phyloP scores from a whole-genome alignment of 2,888 invertebrate genomes.

The Mamestra brassicae region DNA sequence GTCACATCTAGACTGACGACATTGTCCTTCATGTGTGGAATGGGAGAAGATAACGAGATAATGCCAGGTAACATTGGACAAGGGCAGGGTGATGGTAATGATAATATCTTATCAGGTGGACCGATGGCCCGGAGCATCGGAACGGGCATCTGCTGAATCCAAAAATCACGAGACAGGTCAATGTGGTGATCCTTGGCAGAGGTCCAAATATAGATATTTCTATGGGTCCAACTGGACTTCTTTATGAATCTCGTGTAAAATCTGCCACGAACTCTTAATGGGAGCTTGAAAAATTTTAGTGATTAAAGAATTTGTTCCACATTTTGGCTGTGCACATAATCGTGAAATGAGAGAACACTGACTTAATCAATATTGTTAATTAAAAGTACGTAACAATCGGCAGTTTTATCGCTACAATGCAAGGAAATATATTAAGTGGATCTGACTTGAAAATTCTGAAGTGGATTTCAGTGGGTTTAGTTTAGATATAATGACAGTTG shows the following conservation, averaged over 20 bases:
- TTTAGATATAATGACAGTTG: background rate
- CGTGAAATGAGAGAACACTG: background rate
- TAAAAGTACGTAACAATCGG: conserved; percentile 23
- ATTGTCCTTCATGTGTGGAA: too few species aligned
- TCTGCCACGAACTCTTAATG: background rate
- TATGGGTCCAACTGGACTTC: too few species aligned
- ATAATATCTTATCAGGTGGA: background rate
- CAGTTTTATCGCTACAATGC: conserved; percentile 30
- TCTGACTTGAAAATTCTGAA: conserved; percentile 3
- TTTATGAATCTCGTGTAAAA: background rate
- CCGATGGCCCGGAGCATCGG: too few species aligned
- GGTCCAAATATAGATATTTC: too few species aligned
- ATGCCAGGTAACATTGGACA: too few species aligned
- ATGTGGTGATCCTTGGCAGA: background rate
- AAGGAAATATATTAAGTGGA: conserved; percentile 15
- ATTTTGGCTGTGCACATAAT: background rate
- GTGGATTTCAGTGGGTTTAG: background rate
- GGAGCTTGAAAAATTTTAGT: background rate
- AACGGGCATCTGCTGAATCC: background rate
- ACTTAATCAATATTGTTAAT: conserved; percentile 22
- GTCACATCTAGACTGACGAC: too few species aligned
- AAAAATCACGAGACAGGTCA: background rate
- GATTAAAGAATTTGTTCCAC: background rate
- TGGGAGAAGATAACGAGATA: too few species aligned
- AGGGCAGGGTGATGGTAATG: background rate